phyloP scores from a whole-genome alignment of 2,888 invertebrate genomes.

The Enoplolaimus lenunculus region DNA sequence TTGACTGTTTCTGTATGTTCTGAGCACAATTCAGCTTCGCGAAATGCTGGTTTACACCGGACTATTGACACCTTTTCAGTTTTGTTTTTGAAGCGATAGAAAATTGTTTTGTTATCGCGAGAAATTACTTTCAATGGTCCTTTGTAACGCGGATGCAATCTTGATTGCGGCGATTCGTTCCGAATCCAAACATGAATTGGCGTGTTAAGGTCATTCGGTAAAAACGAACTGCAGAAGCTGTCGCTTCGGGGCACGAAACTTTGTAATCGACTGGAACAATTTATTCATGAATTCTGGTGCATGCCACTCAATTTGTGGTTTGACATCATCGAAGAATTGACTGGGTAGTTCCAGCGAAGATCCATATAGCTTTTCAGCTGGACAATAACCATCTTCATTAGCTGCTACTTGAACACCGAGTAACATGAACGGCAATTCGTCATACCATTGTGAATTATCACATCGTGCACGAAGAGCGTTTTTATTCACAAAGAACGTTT shows the following conservation, averaged over 20 bases:
- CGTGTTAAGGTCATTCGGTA: no score
- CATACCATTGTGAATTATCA: no score
- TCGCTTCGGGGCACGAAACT: neutral
- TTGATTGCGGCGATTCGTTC: neutral
- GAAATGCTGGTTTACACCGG: neutral
- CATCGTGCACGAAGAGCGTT: no score
- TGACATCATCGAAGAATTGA: neutral
- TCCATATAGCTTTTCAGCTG: neutral
- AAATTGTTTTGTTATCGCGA: neutral
- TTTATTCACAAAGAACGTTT: no score
- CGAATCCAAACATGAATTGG: no score
- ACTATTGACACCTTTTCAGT: neutral
- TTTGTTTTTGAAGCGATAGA: neutral
- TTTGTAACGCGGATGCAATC: neutral
- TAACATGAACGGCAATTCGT: no score
- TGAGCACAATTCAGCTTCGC: no score
- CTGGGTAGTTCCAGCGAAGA: neutral
- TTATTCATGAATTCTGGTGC: neutral
- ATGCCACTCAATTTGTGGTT: neutral
- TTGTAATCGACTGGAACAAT: neutral
- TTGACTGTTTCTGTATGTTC: no score
- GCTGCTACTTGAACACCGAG: no score
- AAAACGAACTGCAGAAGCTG: no score
- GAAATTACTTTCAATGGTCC: neutral
- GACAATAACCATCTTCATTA: neutral